Evolutionary conservation across 2,113 vertebrate genomes (phyloP), one percentile per base, ranked within the genome.

Genomic region (Eolophus roseicapilla): DNA sequence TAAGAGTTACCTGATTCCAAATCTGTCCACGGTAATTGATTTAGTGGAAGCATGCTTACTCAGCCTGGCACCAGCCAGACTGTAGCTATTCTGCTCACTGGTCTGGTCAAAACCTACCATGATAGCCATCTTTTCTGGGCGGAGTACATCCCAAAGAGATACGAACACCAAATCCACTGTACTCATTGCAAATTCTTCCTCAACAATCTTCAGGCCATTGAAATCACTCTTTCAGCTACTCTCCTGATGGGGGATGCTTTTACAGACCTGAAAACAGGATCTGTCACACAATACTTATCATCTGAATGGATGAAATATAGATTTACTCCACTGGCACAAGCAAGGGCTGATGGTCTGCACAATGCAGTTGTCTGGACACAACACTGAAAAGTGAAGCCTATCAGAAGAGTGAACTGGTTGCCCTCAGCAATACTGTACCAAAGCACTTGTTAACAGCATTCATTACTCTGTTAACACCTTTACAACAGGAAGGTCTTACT

Each of bases 221-320:
- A 44, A 74, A 52, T 28, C 43, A 19, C 12, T 60, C 12, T 68
- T 27, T 67, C 47, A 41, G 19, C 25, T 53, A 6, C n/a, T 9
- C 11, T 68, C 33, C 33, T 46, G 39, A n/a, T n/a, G 17, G 20
- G 33, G 19, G 33, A 49, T 17, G 41, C 14, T 87, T 47, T 33
- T 20, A 19, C 8, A 74, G 47, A 55, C 27, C 17, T 50, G 46
- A 67, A 82, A 47, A 12, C 17, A 39, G n/a, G 20, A 18, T 23
- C 29, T 69, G 6, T 9, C 6, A 60, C 12, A 6, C 1, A 1
- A 14, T 21, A 35, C 14, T 55, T 37, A 50, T 35, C 65, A 31
- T 20, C 5, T 18, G 24, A 25, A 62, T 2, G 17, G 23, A 13
- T 12, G 60, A 44, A 37, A 49, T 3, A 10, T 0, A 17, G 41